Base-by-base conservation (phyloP, 2,888 invertebrate species). In the Lasioglossum pauxillum region DNA sequence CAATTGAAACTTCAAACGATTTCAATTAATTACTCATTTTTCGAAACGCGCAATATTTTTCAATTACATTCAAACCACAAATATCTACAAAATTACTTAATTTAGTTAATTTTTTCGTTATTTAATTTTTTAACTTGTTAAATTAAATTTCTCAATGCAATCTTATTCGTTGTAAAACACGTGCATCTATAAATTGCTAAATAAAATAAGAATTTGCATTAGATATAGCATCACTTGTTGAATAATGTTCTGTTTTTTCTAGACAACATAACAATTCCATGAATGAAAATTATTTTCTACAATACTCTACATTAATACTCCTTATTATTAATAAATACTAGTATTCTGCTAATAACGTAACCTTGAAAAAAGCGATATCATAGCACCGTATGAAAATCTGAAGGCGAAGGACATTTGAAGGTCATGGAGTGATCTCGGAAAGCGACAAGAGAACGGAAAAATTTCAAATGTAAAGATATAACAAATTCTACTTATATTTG, bases 391-490 rank as follows among this genome's bases (percentile, higher is more conserved):
- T 23, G 1, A 35, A 41, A 14, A 72, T 86, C 74, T 73, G 49
- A 49, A 79, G 64, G 0, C 38, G 82, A 78, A 87, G 91, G 89
- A 78, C 87, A 35, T 44, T 64, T 60, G 82, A 89, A 90, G 89
- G 90, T 90, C 79, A 78, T 71, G 69, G 23, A 76, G 57, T n/a
- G 23, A 27, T 41, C 7, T 0, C 10, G 35, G 27, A 7, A 10
- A 12, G 35, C 27, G 14, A 16, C n/a, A 14, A 14, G 19, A 5
- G 19, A 44, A 0, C 10, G 19, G 19, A n/a, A 14, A 2, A 83
- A 76, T 12, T 35, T 23, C 8, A 10, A 23, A 23, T 60, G 31
- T 38, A 10, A 53, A 19, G 5, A 44, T n/a, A 8, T 0, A 23
- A 27, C 3, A 57, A 12, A 38, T 19, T 23, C 23, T 49, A 14